Conservation (phyloP, 2,113 vertebrate species). For the Limanda limanda region DNA sequence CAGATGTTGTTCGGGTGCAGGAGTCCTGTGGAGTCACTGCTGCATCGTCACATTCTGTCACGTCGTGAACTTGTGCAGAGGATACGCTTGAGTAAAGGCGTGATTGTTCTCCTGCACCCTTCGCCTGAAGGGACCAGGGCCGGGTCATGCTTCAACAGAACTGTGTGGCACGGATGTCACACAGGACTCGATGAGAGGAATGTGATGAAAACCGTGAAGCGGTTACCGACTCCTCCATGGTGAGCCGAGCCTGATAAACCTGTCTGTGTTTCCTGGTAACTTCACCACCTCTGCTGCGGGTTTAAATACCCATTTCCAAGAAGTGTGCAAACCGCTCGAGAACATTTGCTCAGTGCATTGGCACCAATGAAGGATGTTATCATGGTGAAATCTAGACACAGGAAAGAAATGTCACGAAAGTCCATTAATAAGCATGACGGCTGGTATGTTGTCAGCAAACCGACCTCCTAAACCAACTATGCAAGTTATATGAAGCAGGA, state of each 20-base stretch:
- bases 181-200: slow-evolving; percentile 27
- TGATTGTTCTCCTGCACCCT: slow-evolving; percentile 54
- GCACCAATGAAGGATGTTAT: slow-evolving; percentile 29
- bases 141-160: slow-evolving; percentile 19
- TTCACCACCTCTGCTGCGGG: neutral
- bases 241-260: slow-evolving; percentile 10
- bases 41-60: slow-evolving; percentile 53
- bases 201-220: neutral
- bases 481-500: slow-evolving; percentile 45
- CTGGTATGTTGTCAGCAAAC: slow-evolving; percentile 42
- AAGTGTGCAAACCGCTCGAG: neutral
- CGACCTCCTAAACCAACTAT: slow-evolving; percentile 22
- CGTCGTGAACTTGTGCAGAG: neutral
- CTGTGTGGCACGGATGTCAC: slow-evolving; percentile 14
- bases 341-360: slow-evolving; percentile 41
- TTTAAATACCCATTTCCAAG: slow-evolving; percentile 23
- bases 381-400: slow-evolving; percentile 32
- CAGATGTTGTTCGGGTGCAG: slow-evolving; percentile 64
- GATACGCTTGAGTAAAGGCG: slow-evolving; percentile 58
- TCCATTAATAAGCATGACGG: slow-evolving; percentile 40
- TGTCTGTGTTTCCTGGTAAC: slow-evolving; percentile 1
- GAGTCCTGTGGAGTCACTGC: slow-evolving; percentile 53
- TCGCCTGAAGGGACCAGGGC: slow-evolving; percentile 51
- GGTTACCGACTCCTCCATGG: too few relatives aligned
- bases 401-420: slow-evolving; percentile 24